These are phyloP conservation scores for Saturnia pavonia DNA, from an alignment of 2,888 invertebrate genomes.

Conservation along the genomic window DNA sequence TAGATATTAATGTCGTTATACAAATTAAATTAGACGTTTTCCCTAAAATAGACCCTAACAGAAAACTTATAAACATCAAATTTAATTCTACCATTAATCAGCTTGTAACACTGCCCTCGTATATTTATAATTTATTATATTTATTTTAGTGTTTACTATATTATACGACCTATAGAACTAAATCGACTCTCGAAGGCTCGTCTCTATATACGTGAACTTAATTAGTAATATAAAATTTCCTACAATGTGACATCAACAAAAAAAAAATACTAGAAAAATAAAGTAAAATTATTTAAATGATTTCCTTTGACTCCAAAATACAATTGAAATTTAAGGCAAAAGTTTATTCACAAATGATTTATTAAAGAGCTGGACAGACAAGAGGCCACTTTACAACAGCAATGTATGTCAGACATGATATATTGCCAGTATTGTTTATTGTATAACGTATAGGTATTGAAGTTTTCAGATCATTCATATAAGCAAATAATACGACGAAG, in stretches of 20 bases:
- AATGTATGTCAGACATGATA: constrained; percentile 14
- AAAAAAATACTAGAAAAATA: neutral
- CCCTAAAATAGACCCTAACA: neutral
- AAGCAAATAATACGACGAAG: neutral
- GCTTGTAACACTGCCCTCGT: neutral
- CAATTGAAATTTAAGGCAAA: neutral
- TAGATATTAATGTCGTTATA: neutral
- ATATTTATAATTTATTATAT: neutral
- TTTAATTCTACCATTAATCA: too few species aligned
- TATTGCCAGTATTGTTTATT: constrained; percentile 7
- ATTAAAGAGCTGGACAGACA: constrained; percentile 1
- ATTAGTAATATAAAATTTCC: neutral
- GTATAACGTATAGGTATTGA: neutral
- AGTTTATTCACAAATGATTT: neutral
- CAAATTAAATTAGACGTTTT: neutral
- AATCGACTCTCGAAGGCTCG: neutral
- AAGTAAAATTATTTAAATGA: neutral
- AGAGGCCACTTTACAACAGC: constrained; percentile 7
- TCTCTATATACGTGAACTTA: neutral
- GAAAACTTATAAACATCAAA: neutral
- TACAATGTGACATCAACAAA: neutral
- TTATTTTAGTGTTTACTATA: neutral
- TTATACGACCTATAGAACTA: neutral
- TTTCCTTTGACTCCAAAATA: neutral
- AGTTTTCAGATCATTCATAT: constrained; percentile 8